These are phyloP conservation scores for Apamea epomidion DNA, from an alignment of 2,888 invertebrate species.

Conservation along the genomic window DNA sequence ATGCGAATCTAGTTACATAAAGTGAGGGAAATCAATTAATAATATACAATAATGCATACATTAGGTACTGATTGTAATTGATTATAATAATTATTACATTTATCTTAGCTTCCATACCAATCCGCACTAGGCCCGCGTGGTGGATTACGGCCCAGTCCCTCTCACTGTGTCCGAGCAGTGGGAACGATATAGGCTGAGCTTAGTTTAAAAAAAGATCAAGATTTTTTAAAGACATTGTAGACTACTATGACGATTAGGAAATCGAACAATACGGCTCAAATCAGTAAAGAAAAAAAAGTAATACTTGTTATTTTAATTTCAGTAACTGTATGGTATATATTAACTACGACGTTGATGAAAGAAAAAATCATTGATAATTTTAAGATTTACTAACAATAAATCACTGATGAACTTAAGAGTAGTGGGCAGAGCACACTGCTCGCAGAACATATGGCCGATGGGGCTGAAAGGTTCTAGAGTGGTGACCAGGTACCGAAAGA, in stretches of 20 bases:
- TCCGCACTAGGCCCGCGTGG: too few relatives aligned
- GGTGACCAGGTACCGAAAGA: too few relatives aligned
- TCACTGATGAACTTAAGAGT: neutral
- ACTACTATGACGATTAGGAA: neutral
- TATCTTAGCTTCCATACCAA: neutral
- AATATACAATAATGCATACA: neutral
- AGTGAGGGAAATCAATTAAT: conserved; percentile 20
- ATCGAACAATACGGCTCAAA: neutral
- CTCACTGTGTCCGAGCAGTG: too few relatives aligned
- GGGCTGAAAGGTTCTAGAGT: too few relatives aligned
- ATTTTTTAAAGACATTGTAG: too few relatives aligned
- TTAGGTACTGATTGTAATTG: neutral
- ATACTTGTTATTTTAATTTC: neutral
- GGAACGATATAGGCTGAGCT: too few relatives aligned
- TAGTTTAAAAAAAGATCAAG: too few relatives aligned
- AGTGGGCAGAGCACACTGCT: too few relatives aligned
- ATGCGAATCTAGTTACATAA: conserved; percentile 31
- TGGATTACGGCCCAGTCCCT: too few relatives aligned
- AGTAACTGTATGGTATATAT: neutral
- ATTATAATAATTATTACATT: neutral
- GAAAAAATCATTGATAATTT: neutral
- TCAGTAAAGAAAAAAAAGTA: neutral
- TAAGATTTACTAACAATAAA: neutral
- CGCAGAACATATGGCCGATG: too few relatives aligned
- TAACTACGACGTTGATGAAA: neutral